Percentiles rank a stretch among this genome's conserved stretches.
phyloP scores from a whole-genome alignment of 2,888 invertebrate species.

The Myathropa florea region DNA sequence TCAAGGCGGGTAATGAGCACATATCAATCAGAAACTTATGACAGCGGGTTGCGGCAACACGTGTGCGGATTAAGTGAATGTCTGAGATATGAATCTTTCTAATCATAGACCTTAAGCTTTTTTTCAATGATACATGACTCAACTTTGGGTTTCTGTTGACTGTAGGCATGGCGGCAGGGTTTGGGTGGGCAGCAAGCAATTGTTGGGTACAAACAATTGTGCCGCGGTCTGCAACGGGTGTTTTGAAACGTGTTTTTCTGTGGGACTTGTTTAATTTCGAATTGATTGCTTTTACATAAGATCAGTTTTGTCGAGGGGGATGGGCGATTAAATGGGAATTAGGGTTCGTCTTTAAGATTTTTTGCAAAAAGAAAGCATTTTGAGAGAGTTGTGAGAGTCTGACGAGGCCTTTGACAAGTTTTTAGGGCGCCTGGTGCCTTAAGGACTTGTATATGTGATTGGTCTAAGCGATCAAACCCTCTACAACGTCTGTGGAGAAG shows the following conservation, averaged over 20 bases:
- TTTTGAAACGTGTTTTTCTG: not conserved
- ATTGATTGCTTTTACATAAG: not conserved
- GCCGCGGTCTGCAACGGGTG: not conserved
- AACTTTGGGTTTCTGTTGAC: not conserved
- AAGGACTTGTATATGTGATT: too few species aligned
- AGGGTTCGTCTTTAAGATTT: too few species aligned
- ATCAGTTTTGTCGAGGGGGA: not conserved
- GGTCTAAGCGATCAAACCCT: too few species aligned
- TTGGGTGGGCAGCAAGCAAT: too few species aligned
- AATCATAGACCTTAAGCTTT: not conserved
- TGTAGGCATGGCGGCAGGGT: not conserved
- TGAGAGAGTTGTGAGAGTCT: too few species aligned
- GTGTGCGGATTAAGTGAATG: not conserved
- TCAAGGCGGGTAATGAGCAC: conserved; percentile 22
- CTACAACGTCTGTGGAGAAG: too few species aligned
- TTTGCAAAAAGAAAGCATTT: too few species aligned
- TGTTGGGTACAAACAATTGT: not conserved
- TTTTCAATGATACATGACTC: not conserved
- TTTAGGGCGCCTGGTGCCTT: too few species aligned
- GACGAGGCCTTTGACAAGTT: too few species aligned
- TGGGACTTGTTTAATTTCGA: not conserved
- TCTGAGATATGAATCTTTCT: not conserved
- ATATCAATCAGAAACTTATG: conserved; percentile 11
- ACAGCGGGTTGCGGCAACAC: not conserved
- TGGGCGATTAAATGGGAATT: too few species aligned